Base-by-base conservation (phyloP, 2,888 invertebrate genomes). In the Rugalucina vietnamica region DNA sequence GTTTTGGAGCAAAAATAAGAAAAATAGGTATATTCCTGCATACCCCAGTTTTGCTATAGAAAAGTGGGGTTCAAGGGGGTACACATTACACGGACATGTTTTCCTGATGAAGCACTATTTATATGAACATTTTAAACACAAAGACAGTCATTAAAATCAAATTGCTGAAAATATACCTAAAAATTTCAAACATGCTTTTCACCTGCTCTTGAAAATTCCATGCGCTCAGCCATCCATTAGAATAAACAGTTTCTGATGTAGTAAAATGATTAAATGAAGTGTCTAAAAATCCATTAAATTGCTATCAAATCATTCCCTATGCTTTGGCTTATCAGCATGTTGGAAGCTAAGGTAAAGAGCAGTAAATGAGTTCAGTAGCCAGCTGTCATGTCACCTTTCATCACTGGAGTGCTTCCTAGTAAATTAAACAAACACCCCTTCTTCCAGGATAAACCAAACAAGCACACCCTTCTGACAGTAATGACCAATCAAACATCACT, bases 401-500 rank as follows among this genome's bases (percentile, higher is more conserved):
- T 10, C 65, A 65, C 34, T 65, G 65, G 65, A 65, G 65, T 65
- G 21, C 34, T 57, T 65, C 65, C 65, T 34, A 18, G 32, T 3
- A 1, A 34, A 65, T 12, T 21, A 65, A 65, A 43, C 43, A 43
- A 43, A 43, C 43, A 43, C 43, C 8, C 43, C n/a, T n/a, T n/a
- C n/a, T n/a, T n/a, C 43, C 43, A 8, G 8, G 43, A 43, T 18
- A 8, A 12, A 18, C 79, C 73, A 79, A 79, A 80, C 80, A 76
- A 80, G 54, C 50, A 54, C 71, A 24, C 75, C 75, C 73, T 69
- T n/a, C n/a, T n/a, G n/a, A n/a, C n/a, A n/a, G n/a, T n/a, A n/a
- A n/a, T n/a, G n/a, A n/a, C n/a, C n/a, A n/a, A n/a, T n/a, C n/a
- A n/a, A n/a, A n/a, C n/a, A n/a, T n/a, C n/a, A n/a, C n/a, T n/a